Evolutionary conservation across 2,797 vertebrate species (phyloP).

Genomic region (Lepidocolaptes lacrymiger): DNA sequence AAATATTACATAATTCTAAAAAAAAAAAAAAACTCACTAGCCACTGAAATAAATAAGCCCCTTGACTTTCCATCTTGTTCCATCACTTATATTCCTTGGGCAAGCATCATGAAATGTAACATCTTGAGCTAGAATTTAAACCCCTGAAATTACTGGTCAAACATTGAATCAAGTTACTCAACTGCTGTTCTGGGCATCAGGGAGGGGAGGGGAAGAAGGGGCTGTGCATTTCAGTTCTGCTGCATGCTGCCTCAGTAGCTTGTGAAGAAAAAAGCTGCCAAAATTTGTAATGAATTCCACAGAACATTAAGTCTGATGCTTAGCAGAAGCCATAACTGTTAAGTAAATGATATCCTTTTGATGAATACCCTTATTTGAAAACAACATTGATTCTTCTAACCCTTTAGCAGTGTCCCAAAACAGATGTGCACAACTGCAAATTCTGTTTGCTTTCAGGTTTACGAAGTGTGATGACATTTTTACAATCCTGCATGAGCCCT

Average conservation of each 20-base stretch:
- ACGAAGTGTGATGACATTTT: slow-evolving; percentile 79
- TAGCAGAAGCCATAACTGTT: slow-evolving; percentile 74
- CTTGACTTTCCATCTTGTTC: background rate
- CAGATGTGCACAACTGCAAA: slow-evolving; percentile 78
- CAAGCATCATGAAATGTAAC: background rate
- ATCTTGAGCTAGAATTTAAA: background rate
- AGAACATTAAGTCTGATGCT: slow-evolving; percentile 72
- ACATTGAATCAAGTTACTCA: background rate
- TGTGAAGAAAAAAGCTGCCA: slow-evolving; percentile 54
- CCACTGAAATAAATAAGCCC: background rate
- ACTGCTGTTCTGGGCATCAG: background rate
- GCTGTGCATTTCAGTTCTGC: background rate
- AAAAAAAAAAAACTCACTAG: background rate
- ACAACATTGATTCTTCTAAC: slow-evolving; percentile 74
- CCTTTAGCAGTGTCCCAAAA: slow-evolving; percentile 76
- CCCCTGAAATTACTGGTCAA: background rate
- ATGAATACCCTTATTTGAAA: slow-evolving; percentile 74
- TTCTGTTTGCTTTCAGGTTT: slow-evolving; percentile 77
- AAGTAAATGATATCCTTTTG: slow-evolving; percentile 74
- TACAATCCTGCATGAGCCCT: slow-evolving; percentile 70
- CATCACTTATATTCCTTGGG: background rate
- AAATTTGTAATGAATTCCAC: slow-evolving; percentile 70
- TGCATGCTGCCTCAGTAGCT: slow-evolving; percentile 28
- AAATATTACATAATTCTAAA: background rate
- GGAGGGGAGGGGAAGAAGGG: background rate